Conservation (phyloP, 2,888 invertebrate genomes). For the Taenaris catops region DNA sequence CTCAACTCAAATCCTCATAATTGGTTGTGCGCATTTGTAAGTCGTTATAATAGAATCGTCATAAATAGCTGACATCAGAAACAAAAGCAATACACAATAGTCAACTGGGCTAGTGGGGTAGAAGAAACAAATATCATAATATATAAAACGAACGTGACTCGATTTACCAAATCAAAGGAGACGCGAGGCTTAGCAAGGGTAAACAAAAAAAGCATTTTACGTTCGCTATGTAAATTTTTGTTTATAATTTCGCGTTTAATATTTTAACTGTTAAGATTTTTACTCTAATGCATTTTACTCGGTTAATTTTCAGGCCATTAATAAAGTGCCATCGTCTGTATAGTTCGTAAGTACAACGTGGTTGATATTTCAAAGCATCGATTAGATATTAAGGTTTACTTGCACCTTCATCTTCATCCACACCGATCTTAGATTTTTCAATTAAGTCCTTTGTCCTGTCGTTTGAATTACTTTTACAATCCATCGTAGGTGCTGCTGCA, state of each 20-base stretch:
- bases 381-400: constrained; percentile 44
- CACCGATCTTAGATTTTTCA: constrained; percentile 11
- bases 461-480: constrained; percentile 9
- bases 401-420: constrained; percentile 27
- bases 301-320: constrained; percentile 78
- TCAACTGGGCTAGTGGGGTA: constrained; percentile 45
- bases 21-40: constrained; percentile 45
- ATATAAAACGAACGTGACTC: constrained; percentile 61
- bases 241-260: constrained; percentile 57
- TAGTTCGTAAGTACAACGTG: constrained; percentile 67
- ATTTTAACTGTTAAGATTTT: constrained; percentile 52
- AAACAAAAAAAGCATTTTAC: constrained; percentile 34
- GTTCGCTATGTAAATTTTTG: constrained; percentile 53
- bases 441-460: constrained; percentile 17
- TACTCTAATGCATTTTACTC: constrained; percentile 77
- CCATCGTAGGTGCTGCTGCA: constrained; percentile 53
- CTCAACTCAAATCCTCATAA: constrained; percentile 50
- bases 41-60: constrained; percentile 55
- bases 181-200: constrained; percentile 70
- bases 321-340: constrained; percentile 74
- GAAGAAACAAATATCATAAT: constrained; percentile 55
- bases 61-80: constrained; percentile 55
- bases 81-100: constrained; percentile 54
- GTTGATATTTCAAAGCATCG: constrained; percentile 54
- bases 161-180: constrained; percentile 72